Evolutionary conservation across 2,888 invertebrate genomes (phyloP).

Genomic region (Muscina levida): DNA sequence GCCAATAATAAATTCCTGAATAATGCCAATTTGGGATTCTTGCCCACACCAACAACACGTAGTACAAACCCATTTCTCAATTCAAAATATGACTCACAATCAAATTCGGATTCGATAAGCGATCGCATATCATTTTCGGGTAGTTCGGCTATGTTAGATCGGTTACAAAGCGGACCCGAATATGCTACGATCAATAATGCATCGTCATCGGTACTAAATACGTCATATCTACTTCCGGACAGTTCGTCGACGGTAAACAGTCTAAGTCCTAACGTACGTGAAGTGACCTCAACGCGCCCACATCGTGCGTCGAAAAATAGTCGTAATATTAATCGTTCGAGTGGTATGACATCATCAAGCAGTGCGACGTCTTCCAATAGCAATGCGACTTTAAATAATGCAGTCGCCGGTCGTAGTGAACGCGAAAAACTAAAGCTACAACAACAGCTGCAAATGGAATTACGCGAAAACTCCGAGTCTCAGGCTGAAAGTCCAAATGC

Average conservation of each 20-base stretch:
- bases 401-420: conserved; percentile 70
- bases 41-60: conserved; percentile 67
- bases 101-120: conserved; percentile 69
- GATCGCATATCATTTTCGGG: conserved; percentile 73
- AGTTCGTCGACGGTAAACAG: conserved; percentile 52
- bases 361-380: conserved; percentile 77
- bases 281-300: conserved; percentile 71
- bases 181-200: conserved; percentile 61
- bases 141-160: conserved; percentile 72
- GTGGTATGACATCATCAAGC: conserved; percentile 83
- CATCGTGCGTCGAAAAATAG: conserved; percentile 75
- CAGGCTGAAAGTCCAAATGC: conserved; percentile 62
- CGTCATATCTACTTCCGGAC: conserved; percentile 70
- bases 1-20: conserved; percentile 61
- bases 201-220: conserved; percentile 69
- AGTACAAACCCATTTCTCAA: conserved; percentile 78
- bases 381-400: conserved; percentile 65
- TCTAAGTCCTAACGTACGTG: conserved; percentile 61
- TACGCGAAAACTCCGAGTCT: conserved; percentile 71
- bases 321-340: conserved; percentile 76
- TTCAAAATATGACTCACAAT: conserved; percentile 74
- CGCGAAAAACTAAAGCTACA: conserved; percentile 73
- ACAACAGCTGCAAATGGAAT: conserved; percentile 72
- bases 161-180: conserved; percentile 68
- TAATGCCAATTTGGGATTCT: conserved; percentile 63